Evolutionary conservation across 2,113 vertebrate genomes (phyloP), one percentile per base, ranked within the genome.

Genomic region (Jacana jacana): DNA sequence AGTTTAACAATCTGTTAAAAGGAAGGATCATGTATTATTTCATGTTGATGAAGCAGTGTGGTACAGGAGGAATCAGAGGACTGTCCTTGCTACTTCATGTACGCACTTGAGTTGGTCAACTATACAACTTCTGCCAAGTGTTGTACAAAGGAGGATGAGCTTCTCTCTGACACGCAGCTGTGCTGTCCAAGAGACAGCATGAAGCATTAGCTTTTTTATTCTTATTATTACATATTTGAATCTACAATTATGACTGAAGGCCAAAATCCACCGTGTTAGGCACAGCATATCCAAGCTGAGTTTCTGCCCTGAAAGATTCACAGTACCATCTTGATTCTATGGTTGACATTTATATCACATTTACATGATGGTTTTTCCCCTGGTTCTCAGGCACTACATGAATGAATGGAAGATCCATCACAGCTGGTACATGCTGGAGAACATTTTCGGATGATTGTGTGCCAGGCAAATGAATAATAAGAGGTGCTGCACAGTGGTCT

Each of bases 31-130:
- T 28, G 20, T 15, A 20, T 39, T 15, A 20, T 39, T 68, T 42
- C 1, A 1, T 55, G 30, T 46, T 83, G 81, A 51, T 55, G 79
- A 70, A 89, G 75, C 27, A 58, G 12, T 20, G 30, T 8, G 17
- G 18, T 58, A 28, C 4, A 10, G 37, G 20, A 91, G 14, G 25
- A 73, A 7, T 68, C 23, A 39, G 20, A 28, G 20, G 35, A 55
- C 55, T 46, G 17, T 57, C 31, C 69, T 70, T 81, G 54, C 65
- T 86, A 17, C 51, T 89, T 68, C 44, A 16, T 39, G 14, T 35
- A 17, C 2, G 1, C 11, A 3, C 24, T 61, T 0, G 0, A 30
- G 23, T 68, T 63, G 18, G 35, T 63, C 60, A 78, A 1, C 46
- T 81, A 54, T 54, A 54, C 51, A 54, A 54, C 78, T 75, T 78